Evolutionary conservation across 1,140 invertebrate genomes (phyloP), one percentile per base, ranked within the genome.

Genomic region (Manduca sexta): DNA sequence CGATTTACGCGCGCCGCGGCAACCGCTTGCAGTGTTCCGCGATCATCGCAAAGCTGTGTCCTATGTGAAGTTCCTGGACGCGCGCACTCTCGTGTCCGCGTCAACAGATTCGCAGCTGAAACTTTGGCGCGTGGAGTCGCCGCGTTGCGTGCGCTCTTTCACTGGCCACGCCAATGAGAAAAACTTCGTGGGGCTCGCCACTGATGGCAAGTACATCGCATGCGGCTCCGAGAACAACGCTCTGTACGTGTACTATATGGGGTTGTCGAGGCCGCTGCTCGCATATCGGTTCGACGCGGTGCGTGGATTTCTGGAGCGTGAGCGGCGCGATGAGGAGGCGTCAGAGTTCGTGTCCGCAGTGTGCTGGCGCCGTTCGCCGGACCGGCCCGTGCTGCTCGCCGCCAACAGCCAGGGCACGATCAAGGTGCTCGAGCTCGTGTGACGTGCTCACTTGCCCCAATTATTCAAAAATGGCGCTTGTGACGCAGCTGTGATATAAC

Each of bases 161-260:
- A 91, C 93, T n/a, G 96, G 95, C 1, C 97, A 99, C 85, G 90
- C 93, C 1, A 99, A 99, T 83, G 97, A 98, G 78, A 98, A 98
- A 76, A 98, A 98, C 81, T 99, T 98, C 88, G 96, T 99, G 7
- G 97, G 97, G 0, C 80, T 99, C n/a, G 95, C 96, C 0, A 97
- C 96, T 0, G 95, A 98, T 86, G 96, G 96, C 2, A 93, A 97
- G 74, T 98, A 97, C 79, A 91, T 99, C 14, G 95, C 95, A 2
- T 98, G 96, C 87, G 97, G 97, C 38, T 98, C 96, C 10, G 97
- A 99, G 86, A 98, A 98, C 72, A 98, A 98, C 84, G 92, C 96
- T 1, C 85, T 98, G 1, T 98, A 97, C 82, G 89, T 98, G 42
- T 99, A 98, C 84, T 98, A 97, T 73, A 94, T 97, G 74, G 95